A percentile compares a stretch with the other conserved stretches of the same genome.
Conservation (phyloP, 2,888 invertebrate genomes). For the Charanyca ferruginea region DNA sequence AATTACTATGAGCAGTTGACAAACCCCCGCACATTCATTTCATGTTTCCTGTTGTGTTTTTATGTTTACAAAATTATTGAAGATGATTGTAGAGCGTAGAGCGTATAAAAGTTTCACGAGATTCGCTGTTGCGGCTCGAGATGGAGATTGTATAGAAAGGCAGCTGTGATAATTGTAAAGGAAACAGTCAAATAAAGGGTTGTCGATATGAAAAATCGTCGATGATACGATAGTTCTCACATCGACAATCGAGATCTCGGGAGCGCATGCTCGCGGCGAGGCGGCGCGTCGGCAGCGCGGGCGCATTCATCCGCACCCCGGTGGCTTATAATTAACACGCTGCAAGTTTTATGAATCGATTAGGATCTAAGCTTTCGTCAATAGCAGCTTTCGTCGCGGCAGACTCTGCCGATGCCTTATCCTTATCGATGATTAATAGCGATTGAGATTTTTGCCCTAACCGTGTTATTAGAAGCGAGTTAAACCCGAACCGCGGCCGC, state of each 20-base stretch:
- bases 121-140: conserved; percentile 42
- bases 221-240: conserved; percentile 85
- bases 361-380: conserved; percentile 91
- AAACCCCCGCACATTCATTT: conserved; percentile 67
- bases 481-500: conserved; percentile 79
- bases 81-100: conserved; percentile 39
- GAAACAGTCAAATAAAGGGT: conserved; percentile 82
- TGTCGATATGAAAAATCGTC: conserved; percentile 82
- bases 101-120: conserved; percentile 36
- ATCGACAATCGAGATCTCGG: conserved; percentile 77
- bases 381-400: conserved; percentile 88
- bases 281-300: conserved; percentile 63
- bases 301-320: conserved; percentile 81
- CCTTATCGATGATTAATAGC: conserved; percentile 90
- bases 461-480: conserved; percentile 86
- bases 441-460: conserved; percentile 88
- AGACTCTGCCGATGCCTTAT: conserved; percentile 84
- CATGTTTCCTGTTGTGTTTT: conserved; percentile 63
- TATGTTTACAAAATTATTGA: conserved; percentile 57
- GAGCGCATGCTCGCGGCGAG: conserved; percentile 78
- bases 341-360: conserved; percentile 90
- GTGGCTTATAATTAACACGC: conserved; percentile 91
- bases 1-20: conserved; percentile 72
- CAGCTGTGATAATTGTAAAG: conserved; percentile 81
- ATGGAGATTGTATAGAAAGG: conserved; percentile 70